A percentile compares a stretch with the other conserved stretches of the same genome.
These are phyloP conservation scores for Caenorhabditis sp. DNA, from an alignment of 2,888 invertebrate genomes.

Conservation along the genomic window DNA sequence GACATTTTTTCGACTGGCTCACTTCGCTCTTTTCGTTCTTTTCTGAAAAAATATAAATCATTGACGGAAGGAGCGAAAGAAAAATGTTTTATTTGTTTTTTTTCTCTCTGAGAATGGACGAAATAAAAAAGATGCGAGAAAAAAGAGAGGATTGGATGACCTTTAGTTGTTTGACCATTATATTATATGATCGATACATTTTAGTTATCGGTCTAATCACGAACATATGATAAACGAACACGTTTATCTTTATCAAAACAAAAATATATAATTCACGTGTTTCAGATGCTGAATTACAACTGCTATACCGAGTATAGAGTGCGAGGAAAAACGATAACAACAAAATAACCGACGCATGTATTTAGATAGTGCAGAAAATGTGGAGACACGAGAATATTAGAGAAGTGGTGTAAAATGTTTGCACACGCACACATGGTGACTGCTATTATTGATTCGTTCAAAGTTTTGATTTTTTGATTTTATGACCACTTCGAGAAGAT, in stretches of 20 bases:
- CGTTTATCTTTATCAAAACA: not conserved
- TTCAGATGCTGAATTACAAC: conserved; percentile 1
- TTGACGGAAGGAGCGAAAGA: not conserved
- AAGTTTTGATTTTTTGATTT: no score
- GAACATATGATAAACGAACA: not conserved
- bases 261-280: not conserved
- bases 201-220: no score
- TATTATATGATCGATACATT: not conserved
- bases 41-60: conserved; percentile 47
- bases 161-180: not conserved
- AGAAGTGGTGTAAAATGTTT: not conserved
- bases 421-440: not conserved
- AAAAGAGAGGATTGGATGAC: conserved; percentile 12
- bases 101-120: conserved; percentile 1
- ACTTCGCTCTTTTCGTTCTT: conserved; percentile 53
- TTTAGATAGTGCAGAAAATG: not conserved
- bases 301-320: not conserved
- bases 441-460: not conserved
- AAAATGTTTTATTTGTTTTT: not conserved
- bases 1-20: conserved; percentile 27
- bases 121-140: not conserved
- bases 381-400: not conserved
- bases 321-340: not conserved
- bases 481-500: no score
- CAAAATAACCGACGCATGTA: not conserved